Evolutionary conservation across 2,797 vertebrate species (phyloP).

Genomic region (Diglossa cyanea): DNA sequence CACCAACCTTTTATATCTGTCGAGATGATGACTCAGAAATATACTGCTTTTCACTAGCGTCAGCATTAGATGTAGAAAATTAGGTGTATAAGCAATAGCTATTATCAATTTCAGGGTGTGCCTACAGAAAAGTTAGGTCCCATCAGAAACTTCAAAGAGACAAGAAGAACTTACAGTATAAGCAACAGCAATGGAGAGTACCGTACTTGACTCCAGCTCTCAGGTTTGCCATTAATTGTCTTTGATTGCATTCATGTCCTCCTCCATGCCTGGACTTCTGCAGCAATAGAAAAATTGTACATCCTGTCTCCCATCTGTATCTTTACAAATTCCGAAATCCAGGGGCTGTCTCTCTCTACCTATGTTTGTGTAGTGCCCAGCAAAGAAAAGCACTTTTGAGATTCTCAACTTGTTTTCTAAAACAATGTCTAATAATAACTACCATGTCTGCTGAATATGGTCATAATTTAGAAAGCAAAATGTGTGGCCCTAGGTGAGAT

Average conservation of each 20-base stretch:
- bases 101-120: not conserved
- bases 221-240: not conserved
- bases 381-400: not conserved
- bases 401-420: not conserved
- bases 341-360: not conserved
- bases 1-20: not conserved
- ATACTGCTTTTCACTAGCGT: not conserved
- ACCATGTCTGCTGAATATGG: not conserved
- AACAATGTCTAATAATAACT: not conserved
- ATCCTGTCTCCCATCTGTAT: not conserved
- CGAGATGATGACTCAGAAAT: fast-evolving
- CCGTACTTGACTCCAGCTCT: not conserved
- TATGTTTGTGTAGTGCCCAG: not conserved
- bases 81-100: not conserved
- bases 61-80: not conserved
- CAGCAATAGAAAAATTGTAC: not conserved
- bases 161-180: not conserved
- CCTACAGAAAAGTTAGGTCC: not conserved
- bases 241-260: not conserved
- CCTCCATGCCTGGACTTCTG: not conserved
- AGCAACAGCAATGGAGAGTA: not conserved
- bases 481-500: not conserved
- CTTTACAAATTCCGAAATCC: not conserved
- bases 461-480: not conserved
- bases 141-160: not conserved